These are phyloP conservation scores for Xerus inauris DNA, from an alignment of 2,113 vertebrate species.

Conservation along the genomic window DNA sequence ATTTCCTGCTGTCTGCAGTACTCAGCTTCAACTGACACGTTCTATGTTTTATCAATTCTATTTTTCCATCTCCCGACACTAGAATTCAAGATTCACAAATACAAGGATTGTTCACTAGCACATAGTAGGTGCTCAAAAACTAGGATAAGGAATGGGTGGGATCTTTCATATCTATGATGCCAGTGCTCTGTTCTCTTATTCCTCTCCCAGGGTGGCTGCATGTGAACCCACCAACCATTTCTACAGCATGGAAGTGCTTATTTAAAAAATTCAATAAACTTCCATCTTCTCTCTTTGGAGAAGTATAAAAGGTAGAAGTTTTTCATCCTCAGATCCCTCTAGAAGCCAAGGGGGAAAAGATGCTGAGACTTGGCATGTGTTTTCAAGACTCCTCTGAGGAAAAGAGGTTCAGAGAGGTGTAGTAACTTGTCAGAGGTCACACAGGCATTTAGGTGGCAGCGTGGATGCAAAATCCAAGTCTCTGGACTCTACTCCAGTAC, in stretches of 20 bases:
- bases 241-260: not conserved
- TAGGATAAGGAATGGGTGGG: fast-evolving
- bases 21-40: fast-evolving
- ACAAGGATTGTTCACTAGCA: not conserved
- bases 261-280: not conserved
- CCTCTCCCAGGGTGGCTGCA: fast-evolving
- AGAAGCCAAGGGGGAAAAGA: not conserved
- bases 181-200: fast-evolving
- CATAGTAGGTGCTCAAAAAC: not conserved
- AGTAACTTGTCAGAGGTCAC: not conserved
- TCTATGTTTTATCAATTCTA: not conserved
- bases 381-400: not conserved
- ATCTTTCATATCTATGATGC: fast-evolving
- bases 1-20: too few relatives aligned
- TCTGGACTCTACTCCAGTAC: not conserved
- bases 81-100: not conserved
- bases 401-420: not conserved
- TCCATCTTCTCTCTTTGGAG: not conserved
- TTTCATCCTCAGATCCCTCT: too few relatives aligned
- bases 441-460: not conserved
- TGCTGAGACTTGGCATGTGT: not conserved
- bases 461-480: not conserved
- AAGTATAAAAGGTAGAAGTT: too few relatives aligned
- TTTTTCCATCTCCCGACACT: not conserved
- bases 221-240: not conserved